A percentile compares a stretch with the other conserved stretches of the same genome.
Evolutionary conservation across 2,113 vertebrate genomes (phyloP).

Genomic region (Okapia johnstoni): DNA sequence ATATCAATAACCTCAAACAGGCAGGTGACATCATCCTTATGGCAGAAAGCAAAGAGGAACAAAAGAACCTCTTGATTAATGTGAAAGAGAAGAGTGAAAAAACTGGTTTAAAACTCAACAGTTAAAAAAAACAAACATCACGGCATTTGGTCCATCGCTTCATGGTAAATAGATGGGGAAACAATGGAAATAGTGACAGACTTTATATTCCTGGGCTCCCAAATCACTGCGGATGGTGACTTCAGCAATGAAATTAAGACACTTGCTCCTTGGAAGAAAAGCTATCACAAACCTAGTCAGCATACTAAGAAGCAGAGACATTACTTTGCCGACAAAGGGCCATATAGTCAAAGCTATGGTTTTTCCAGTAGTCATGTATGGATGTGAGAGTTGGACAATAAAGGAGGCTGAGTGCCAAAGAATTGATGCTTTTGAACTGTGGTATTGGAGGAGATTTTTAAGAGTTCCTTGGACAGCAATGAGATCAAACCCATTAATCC

Average conservation of each 20-base stretch:
- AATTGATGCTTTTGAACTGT: not conserved
- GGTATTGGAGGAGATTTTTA: not conserved
- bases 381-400: not conserved
- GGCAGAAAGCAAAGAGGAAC: not conserved
- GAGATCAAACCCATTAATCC: not conserved
- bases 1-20: not conserved
- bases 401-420: not conserved
- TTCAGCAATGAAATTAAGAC: not conserved
- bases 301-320: not conserved
- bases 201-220: not conserved
- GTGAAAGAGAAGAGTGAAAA: not conserved
- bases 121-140: not conserved
- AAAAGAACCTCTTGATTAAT: not conserved
- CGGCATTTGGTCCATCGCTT: accelerated
- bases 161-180: not conserved
- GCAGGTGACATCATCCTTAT: not conserved
- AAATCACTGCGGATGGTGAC: not conserved
- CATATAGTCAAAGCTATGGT: not conserved
- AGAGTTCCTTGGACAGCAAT: not conserved
- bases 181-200: not conserved
- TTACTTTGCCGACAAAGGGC: not conserved
- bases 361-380: not conserved
- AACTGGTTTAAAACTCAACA: not conserved
- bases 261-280: not conserved
- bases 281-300: not conserved